Conservation (phyloP, 2,888 invertebrate genomes). For the Lasioglossum marginatum region DNA sequence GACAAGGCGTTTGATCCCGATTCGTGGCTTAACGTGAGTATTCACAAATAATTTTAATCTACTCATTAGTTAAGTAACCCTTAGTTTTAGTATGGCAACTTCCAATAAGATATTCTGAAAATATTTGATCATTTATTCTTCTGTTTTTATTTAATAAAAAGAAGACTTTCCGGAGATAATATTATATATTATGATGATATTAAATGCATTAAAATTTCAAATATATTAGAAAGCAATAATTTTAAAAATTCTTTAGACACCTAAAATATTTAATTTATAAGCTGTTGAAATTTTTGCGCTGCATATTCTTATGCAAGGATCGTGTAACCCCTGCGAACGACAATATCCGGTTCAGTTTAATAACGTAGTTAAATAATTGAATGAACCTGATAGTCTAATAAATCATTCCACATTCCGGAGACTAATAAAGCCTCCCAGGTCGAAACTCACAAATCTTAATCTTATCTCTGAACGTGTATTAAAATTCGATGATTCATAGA, state of each 20-base stretch:
- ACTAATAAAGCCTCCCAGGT: slow-evolving; percentile 17
- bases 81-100: background rate
- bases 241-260: background rate
- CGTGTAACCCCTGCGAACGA: background rate
- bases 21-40: slow-evolving; percentile 72
- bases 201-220: too few species aligned
- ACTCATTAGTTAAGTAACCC: background rate
- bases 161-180: too few species aligned
- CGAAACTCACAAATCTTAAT: background rate
- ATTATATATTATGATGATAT: too few species aligned
- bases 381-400: slow-evolving; percentile 24
- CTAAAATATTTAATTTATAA: background rate
- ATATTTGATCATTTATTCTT: background rate
- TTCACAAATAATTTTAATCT: background rate
- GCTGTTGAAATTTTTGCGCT: background rate
- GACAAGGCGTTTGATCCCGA: slow-evolving; percentile 74
- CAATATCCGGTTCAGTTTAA: slow-evolving; percentile 20
- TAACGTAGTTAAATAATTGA: slow-evolving; percentile 20
- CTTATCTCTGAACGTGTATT: background rate
- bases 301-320: background rate
- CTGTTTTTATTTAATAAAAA: too few species aligned
- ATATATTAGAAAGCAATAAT: background rate
- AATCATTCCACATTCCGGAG: background rate
- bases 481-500: slow-evolving; percentile 8
- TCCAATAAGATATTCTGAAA: background rate